Percentiles rank a stretch among this genome's conserved stretches.
Conservation (phyloP, 1,140 invertebrate genomes). For the Calycopis cecrops region DNA sequence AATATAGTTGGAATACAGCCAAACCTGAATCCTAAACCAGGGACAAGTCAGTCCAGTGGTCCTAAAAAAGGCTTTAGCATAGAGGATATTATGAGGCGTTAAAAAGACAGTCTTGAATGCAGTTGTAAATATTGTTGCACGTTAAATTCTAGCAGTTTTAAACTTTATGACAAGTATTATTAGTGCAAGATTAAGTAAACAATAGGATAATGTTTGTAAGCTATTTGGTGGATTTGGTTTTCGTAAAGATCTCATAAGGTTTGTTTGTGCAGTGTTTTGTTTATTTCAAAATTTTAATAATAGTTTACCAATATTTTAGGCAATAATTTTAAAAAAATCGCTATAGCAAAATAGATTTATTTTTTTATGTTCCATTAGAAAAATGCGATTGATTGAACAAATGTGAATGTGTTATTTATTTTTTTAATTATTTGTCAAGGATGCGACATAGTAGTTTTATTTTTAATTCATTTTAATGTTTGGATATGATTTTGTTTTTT, state of each 20-base stretch:
- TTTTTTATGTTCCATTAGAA: conserved; percentile 28
- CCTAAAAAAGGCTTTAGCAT: conserved; percentile 82
- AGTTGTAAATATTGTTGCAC: conserved; percentile 28
- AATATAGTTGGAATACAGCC: conserved; percentile 72
- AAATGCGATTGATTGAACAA: conserved; percentile 44
- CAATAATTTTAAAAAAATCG: conserved; percentile 32
- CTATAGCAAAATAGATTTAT: conserved; percentile 33
- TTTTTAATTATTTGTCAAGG: conserved; percentile 50
- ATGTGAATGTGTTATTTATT: conserved; percentile 65
- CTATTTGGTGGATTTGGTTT: conserved; percentile 59
- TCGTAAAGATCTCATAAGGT: conserved; percentile 73
- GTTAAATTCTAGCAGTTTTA: neutral
- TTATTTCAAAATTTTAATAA: conserved; percentile 69
- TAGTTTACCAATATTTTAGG: conserved; percentile 57
- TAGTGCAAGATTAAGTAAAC: conserved; percentile 46
- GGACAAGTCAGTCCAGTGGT: conserved; percentile 67
- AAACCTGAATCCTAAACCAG: conserved; percentile 62
- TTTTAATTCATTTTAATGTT: conserved; percentile 24
- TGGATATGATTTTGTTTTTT: conserved; percentile 10
- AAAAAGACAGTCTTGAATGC: conserved; percentile 28
- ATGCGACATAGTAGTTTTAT: conserved; percentile 36
- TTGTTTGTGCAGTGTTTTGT: conserved; percentile 74
- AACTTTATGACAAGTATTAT: conserved; percentile 53
- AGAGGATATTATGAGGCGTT: conserved; percentile 84
- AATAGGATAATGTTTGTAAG: conserved; percentile 14